Conservation (phyloP, 2,113 vertebrate species). For the Sprattus sprattus region DNA sequence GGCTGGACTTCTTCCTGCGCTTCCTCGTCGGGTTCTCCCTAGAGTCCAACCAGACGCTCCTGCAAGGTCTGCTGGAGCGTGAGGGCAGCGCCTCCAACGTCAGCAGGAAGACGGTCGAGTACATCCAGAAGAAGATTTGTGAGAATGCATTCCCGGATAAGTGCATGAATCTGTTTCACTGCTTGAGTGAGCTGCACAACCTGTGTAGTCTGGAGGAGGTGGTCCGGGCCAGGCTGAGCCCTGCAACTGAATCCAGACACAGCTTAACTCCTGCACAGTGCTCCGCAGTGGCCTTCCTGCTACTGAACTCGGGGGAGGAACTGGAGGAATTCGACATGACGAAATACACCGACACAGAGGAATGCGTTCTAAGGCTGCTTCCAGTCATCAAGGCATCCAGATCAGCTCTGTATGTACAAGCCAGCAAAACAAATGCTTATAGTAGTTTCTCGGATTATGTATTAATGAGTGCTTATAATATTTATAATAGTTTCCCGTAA, state of each 20-base stretch:
- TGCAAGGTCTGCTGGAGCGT: background rate
- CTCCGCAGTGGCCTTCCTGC: slow-evolving; percentile 34
- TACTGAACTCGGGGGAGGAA: slow-evolving; percentile 36
- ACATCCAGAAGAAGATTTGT: background rate
- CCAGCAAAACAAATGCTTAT: background rate
- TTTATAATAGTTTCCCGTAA: too few relatives aligned
- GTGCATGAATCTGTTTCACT: background rate
- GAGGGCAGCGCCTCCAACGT: background rate
- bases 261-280: slow-evolving; percentile 5
- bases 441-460: background rate
- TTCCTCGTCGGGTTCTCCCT: background rate
- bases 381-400: slow-evolving; percentile 18
- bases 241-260: background rate
- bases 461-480: too few relatives aligned
- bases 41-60: background rate
- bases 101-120: background rate
- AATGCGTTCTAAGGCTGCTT: slow-evolving; percentile 14
- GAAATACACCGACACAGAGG: background rate
- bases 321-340: slow-evolving; percentile 31
- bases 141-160: background rate
- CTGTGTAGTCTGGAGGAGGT: background rate
- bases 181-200: background rate
- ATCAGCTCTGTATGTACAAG: slow-evolving; percentile 23
- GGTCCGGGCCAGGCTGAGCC: slow-evolving; percentile 15
- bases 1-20: background rate